Evolutionary conservation across 2,888 invertebrate genomes (phyloP).

Genomic region (Eupithecia pulchellata): DNA sequence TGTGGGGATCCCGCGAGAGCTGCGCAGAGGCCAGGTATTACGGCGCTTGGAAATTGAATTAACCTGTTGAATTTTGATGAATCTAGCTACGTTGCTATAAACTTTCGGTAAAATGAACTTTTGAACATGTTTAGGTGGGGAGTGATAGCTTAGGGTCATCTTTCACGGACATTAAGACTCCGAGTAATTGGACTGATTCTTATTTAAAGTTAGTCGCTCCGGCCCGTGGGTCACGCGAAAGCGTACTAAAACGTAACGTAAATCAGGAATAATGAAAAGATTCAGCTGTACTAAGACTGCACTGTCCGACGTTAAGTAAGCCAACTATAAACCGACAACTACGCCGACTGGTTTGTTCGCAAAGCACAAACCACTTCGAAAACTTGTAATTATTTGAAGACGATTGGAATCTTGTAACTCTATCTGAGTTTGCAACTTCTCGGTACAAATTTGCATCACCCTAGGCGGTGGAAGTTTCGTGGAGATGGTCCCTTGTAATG

Average conservation of each 20-base stretch:
- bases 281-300: neutral
- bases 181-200: neutral
- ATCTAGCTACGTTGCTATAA: neutral
- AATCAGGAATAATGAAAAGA: neutral
- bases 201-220: neutral
- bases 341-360: neutral
- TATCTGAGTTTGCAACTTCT: neutral
- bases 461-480: neutral
- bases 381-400: neutral
- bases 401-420: neutral
- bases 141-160: neutral
- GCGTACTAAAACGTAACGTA: neutral
- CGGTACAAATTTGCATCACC: neutral
- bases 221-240: neutral
- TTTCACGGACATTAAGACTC: neutral
- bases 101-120: neutral
- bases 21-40: neutral
- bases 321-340: neutral
- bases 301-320: neutral
- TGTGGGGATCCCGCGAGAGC: neutral
- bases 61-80: constrained; percentile 3
- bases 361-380: neutral
- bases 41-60: constrained; percentile 1
- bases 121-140: neutral
- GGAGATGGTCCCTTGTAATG: neutral